Conservation (phyloP, 1,140 invertebrate genomes). For the Eciton burchellii region DNA sequence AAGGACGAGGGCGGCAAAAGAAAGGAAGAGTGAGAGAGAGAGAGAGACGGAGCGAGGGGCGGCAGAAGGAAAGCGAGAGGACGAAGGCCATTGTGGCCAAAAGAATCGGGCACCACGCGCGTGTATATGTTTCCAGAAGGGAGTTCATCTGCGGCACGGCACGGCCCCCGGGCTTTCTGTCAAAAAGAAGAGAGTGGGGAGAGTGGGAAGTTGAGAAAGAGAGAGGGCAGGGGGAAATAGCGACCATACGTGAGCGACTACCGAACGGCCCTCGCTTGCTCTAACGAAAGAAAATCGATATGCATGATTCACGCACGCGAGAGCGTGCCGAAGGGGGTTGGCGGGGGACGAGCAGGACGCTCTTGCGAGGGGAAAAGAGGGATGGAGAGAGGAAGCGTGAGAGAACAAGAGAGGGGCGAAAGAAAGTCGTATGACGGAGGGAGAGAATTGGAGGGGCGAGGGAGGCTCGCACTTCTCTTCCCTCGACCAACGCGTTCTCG, state of each 20-base stretch:
- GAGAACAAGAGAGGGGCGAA: slow-evolving; percentile 35
- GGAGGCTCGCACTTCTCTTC: slow-evolving; percentile 63
- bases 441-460: slow-evolving; percentile 50
- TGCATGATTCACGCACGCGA: slow-evolving; percentile 85
- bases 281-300: slow-evolving; percentile 85
- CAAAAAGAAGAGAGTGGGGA: slow-evolving; percentile 59
- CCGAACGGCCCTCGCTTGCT: slow-evolving; percentile 62
- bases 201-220: slow-evolving; percentile 13
- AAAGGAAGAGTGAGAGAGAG: slow-evolving; percentile 44
- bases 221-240: slow-evolving; percentile 27
- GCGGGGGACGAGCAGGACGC: slow-evolving; percentile 53
- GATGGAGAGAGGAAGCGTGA: slow-evolving; percentile 34
- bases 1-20: slow-evolving; percentile 14
- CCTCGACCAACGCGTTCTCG: slow-evolving; percentile 63
- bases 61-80: slow-evolving; percentile 67
- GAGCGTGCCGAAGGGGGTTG: slow-evolving; percentile 65
- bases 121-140: slow-evolving; percentile 73
- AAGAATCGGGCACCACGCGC: slow-evolving; percentile 76
- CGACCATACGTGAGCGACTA: slow-evolving; percentile 52
- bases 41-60: slow-evolving; percentile 39
- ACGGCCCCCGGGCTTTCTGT: slow-evolving; percentile 71
- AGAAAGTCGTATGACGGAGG: slow-evolving; percentile 39
- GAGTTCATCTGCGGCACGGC: slow-evolving; percentile 62
- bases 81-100: slow-evolving; percentile 76
- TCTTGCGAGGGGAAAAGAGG: slow-evolving; percentile 48